A percentile compares a stretch with the other conserved stretches of the same genome.
Evolutionary conservation across 2,797 vertebrate species (phyloP).

Genomic region (Poliocrania exsul): DNA sequence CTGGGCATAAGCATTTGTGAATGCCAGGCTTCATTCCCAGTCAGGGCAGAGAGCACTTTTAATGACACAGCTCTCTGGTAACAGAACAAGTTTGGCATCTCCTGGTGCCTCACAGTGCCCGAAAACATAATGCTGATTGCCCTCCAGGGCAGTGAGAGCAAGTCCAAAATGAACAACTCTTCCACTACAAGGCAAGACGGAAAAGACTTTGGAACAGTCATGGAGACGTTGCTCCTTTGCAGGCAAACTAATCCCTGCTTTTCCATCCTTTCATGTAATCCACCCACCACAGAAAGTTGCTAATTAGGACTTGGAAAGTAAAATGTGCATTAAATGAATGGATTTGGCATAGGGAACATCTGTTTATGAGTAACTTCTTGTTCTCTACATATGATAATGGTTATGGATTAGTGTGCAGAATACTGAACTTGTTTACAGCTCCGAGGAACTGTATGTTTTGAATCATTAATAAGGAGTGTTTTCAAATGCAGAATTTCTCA

Average conservation of each 20-base stretch:
- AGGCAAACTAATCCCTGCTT: slow-evolving; percentile 17
- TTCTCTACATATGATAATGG: slow-evolving; percentile 46
- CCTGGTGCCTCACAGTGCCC: background rate
- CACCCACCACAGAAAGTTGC: slow-evolving; percentile 22
- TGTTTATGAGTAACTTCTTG: slow-evolving; percentile 52
- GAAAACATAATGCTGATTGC: background rate
- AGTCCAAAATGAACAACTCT: background rate
- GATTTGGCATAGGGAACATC: slow-evolving; percentile 34
- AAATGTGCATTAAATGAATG: slow-evolving; percentile 40
- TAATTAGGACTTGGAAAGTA: slow-evolving; percentile 35
- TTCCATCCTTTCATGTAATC: slow-evolving; percentile 26
- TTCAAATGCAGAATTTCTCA: slow-evolving; percentile 49
- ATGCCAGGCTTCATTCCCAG: background rate
- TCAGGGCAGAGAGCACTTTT: background rate
- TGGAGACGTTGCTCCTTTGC: slow-evolving; percentile 1
- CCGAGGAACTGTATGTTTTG: slow-evolving; percentile 32
- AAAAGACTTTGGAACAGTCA: slow-evolving; percentile 9
- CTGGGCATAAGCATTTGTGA: background rate
- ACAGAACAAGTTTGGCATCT: slow-evolving; percentile 30
- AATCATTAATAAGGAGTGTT: slow-evolving; percentile 17
- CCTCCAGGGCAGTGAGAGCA: background rate
- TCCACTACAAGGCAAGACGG: background rate
- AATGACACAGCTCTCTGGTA: background rate
- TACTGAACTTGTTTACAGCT: slow-evolving; percentile 42
- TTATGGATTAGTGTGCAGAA: slow-evolving; percentile 52